Conservation (phyloP, 2,113 vertebrate species). For the Felis chaus region DNA sequence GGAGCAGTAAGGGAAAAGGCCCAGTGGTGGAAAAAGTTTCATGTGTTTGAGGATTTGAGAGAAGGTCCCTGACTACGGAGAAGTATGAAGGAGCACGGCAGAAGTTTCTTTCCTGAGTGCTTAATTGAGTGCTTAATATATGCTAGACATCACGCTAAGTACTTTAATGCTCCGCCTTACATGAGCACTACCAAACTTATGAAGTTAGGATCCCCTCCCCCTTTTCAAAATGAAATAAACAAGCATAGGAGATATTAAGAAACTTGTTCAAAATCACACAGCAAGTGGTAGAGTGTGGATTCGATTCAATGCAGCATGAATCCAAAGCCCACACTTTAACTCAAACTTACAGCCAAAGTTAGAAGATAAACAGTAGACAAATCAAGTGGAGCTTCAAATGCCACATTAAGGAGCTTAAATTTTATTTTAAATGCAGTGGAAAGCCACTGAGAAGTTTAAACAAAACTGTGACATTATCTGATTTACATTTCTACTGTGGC, state of each 20-base stretch:
- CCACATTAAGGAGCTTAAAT: background rate
- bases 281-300: background rate
- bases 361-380: background rate
- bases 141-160: background rate
- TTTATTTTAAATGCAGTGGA: background rate
- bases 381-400: background rate
- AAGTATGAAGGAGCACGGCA: background rate
- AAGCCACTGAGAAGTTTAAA: background rate
- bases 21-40: background rate
- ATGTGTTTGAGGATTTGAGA: background rate
- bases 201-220: background rate
- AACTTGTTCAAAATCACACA: conserved; percentile 6
- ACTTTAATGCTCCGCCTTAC: background rate
- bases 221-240: conserved; percentile 40
- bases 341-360: conserved; percentile 2
- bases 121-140: conserved; percentile 29
- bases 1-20: background rate
- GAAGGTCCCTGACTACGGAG: background rate
- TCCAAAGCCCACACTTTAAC: conserved; percentile 16
- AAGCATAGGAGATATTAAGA: background rate
- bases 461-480: background rate
- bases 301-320: conserved; percentile 4
- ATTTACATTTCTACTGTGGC: background rate
- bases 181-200: background rate
- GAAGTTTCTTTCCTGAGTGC: background rate